Conservation (phyloP, 1,140 invertebrate species). For the Limonius californicus region DNA sequence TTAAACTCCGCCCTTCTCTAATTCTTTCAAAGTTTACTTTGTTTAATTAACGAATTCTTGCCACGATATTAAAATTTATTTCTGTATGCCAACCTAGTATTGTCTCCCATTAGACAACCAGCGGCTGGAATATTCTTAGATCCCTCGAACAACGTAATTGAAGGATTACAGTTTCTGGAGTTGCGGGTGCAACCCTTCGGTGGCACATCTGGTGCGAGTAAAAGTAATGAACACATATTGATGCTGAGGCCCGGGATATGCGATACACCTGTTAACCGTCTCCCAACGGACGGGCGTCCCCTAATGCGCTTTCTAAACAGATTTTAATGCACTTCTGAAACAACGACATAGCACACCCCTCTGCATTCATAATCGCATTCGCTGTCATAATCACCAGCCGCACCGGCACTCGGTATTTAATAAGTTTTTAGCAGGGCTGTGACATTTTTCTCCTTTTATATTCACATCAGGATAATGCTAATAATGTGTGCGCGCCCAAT, state of each 20-base stretch:
- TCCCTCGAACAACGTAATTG: neutral
- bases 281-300: slow-evolving; percentile 36
- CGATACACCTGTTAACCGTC: slow-evolving; percentile 44
- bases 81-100: no score
- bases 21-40: no score
- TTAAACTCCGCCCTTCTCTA: no score
- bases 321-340: slow-evolving; percentile 45
- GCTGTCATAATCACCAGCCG: slow-evolving; percentile 9
- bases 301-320: slow-evolving; percentile 42
- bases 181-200: slow-evolving; percentile 7
- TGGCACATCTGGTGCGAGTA: slow-evolving; percentile 1
- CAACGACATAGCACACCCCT: slow-evolving; percentile 30
- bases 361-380: slow-evolving; percentile 5
- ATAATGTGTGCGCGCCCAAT: neutral
- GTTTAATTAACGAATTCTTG: no score
- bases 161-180: slow-evolving; percentile 1
- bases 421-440: neutral
- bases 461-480: neutral
- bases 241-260: slow-evolving; percentile 29
- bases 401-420: neutral
- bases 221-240: slow-evolving; percentile 14
- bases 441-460: neutral
- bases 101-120: no score
- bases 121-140: no score
- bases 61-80: no score